Evolutionary conservation across 2,113 vertebrate genomes (phyloP).

Genomic region (Mirza zaza): DNA sequence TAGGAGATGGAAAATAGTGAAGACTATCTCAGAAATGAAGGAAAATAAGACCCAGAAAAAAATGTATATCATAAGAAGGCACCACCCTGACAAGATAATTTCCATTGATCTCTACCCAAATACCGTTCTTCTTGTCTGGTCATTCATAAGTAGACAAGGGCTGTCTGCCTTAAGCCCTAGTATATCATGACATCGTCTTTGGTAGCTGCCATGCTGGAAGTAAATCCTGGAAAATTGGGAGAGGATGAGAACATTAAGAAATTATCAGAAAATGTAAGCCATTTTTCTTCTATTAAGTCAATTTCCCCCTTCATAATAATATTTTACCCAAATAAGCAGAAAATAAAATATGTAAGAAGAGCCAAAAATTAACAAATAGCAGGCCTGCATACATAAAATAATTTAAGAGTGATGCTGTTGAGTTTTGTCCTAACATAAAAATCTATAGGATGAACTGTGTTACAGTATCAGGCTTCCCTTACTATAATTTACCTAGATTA

Average conservation of each 20-base stretch:
- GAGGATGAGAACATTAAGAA: background rate
- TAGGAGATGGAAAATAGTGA: background rate
- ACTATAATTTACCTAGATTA: background rate
- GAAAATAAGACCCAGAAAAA: background rate
- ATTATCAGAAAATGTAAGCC: slow-evolving; percentile 7
- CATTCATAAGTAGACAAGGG: background rate
- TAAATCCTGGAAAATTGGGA: slow-evolving; percentile 53
- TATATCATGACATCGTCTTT: slow-evolving; percentile 9
- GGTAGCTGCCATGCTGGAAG: background rate
- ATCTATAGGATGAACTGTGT: background rate
- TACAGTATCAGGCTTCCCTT: background rate
- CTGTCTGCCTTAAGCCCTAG: background rate
- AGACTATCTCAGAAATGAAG: background rate
- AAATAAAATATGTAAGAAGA: slow-evolving; percentile 53
- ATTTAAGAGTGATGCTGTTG: background rate
- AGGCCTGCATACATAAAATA: slow-evolving; percentile 2
- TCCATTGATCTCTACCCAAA: background rate
- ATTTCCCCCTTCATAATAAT: background rate
- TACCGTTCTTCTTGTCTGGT: background rate
- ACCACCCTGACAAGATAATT: background rate
- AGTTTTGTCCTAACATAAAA: background rate
- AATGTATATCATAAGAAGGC: background rate
- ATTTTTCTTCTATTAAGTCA: slow-evolving; percentile 25
- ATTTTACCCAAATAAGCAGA: slow-evolving; percentile 49
- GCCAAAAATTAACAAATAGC: slow-evolving; percentile 30